These are phyloP conservation scores for Entomobrya proxima DNA, from an alignment of 2,888 invertebrate genomes.

Conservation along the genomic window DNA sequence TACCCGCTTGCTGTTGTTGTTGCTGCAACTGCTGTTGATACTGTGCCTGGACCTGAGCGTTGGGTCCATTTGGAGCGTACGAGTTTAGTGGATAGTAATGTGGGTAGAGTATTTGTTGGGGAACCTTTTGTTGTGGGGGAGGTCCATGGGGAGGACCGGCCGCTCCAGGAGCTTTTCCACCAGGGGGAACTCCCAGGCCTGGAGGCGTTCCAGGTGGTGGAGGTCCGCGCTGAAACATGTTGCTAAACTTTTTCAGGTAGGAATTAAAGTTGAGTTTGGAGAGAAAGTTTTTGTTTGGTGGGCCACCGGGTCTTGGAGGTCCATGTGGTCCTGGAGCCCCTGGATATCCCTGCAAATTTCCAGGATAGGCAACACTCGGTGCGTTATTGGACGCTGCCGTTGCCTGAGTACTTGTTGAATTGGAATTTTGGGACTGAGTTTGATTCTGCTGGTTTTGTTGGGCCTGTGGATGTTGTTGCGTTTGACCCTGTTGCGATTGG, in stretches of 20 bases:
- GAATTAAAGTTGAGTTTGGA: constrained; percentile 69
- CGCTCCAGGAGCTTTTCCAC: constrained; percentile 27
- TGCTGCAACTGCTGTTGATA: constrained; percentile 48
- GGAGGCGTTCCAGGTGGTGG: constrained; percentile 22
- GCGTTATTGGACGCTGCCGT: constrained; percentile 14
- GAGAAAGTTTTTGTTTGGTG: constrained; percentile 64
- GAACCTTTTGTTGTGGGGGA: constrained; percentile 61
- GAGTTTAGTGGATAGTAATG: constrained; percentile 73
- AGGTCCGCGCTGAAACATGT: constrained; percentile 69
- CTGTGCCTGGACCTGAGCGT: constrained; percentile 35
- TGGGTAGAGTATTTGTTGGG: constrained; percentile 67
- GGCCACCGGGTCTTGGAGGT: constrained; percentile 25
- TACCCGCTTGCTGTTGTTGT: constrained; percentile 29
- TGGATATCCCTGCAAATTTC: constrained; percentile 35
- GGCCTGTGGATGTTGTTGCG: constrained; percentile 40
- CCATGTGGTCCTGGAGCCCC: constrained; percentile 44
- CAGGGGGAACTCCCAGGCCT: constrained; percentile 8
- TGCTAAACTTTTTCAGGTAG: constrained; percentile 72
- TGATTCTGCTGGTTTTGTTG: constrained; percentile 48
- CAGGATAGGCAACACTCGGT: constrained; percentile 43
- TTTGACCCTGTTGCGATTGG: constrained; percentile 13
- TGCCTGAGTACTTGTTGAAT: constrained; percentile 17
- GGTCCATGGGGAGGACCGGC: constrained; percentile 6
- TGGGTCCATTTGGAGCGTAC: constrained; percentile 68
- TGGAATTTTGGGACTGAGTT: constrained; percentile 44